Base-by-base conservation (phyloP, 1,140 invertebrate genomes). In the Metopolophium dirhodum region DNA sequence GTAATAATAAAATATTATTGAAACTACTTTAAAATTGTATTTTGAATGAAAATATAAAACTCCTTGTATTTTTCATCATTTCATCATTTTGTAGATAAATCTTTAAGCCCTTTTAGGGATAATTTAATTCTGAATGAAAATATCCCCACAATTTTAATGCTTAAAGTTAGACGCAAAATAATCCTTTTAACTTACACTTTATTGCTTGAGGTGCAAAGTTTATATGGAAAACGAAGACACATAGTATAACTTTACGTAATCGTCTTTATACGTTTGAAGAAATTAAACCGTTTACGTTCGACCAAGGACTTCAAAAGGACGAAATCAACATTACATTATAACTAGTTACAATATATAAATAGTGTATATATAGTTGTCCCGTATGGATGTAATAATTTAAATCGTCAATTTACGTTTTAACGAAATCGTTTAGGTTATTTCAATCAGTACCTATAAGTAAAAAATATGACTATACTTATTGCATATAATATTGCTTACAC, bases 1-100 rank as follows among this genome's bases (percentile, higher is more conserved):
- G 54, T 47, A 41, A 41, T 7, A 30, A 86, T 83, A 83, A 41
- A 51, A 88, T 23, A 51, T 51, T n/a, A 49, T 88, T 35, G 86
- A 35, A 49, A 54, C 20, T 23, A 49, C 47, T 35, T 51, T 35
- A 30, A 41, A 20, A 86, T 47, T 86, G 30, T 47, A 20, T 49
- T 51, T 51, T 88, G 22, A 88, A 30, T 88, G 30, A 88, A 85
- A 85, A 85, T 45, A 85, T 85, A 85, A 85, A 85, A 85, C 37
- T 85, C 37, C 18, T 8, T 35, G 51, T 49, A 47, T 47, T 47
- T 87, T 18, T 88, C 45, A 49, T 35, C 41, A 41, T 7, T 45
- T 14, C 83, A 30, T 87, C n/a, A 37, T 35, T 51, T 89, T 37
- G n/a, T 51, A 30, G 41, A 51, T 89, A 89, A 54, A 47, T 89